Evolutionary conservation across 2,888 invertebrate genomes (phyloP), one percentile per base, ranked within the genome.

Genomic region (Teleogryllus oceanicus): DNA sequence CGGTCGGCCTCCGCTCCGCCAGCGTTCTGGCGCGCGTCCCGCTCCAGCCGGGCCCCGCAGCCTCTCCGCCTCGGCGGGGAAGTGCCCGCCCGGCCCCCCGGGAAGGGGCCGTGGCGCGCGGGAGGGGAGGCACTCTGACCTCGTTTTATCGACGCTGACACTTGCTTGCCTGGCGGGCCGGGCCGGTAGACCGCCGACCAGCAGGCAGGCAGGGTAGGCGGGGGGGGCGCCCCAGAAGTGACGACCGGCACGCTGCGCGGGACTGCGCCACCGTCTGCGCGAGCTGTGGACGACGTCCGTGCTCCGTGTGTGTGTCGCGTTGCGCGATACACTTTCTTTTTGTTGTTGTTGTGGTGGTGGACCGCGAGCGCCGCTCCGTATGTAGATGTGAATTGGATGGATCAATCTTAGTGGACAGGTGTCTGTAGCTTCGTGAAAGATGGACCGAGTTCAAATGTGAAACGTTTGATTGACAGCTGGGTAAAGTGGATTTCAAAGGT

Each of bases 331-430:
- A 62, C 62, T 62, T 62, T 62, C 62, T 16, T 37, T 37, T 37
- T 37, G 37, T 37, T 37, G 37, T 37, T 37, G 37, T 62, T 62
- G 62, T 62, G 2, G 18, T 24, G 1, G 37, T 37, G 37, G 37
- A 37, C 37, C 37, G 37, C 37, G 37, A 37, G 37, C 62, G 62
- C 37, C 62, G 62, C 62, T 62, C 62, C 62, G 62, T 62, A 62
- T 62, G 62, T n/a, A 62, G 62, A 62, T 62, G 62, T 62, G 62
- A n/a, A 62, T 62, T 62, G 62, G 62, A 62, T 62, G 62, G 16
- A 62, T 62, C 62, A 62, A 62, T 62, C 62, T 62, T 62, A 62
- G 62, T 62, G 62, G 62, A 62, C 62, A 62, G 62, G 62, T 62
- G 62, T 62, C 62, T 62, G 62, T 62, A 62, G 62, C 62, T 62